Evolutionary conservation across 1,140 invertebrate genomes (phyloP), one percentile per base, ranked within the genome.

Genomic region (Heliconius eleuchia): DNA sequence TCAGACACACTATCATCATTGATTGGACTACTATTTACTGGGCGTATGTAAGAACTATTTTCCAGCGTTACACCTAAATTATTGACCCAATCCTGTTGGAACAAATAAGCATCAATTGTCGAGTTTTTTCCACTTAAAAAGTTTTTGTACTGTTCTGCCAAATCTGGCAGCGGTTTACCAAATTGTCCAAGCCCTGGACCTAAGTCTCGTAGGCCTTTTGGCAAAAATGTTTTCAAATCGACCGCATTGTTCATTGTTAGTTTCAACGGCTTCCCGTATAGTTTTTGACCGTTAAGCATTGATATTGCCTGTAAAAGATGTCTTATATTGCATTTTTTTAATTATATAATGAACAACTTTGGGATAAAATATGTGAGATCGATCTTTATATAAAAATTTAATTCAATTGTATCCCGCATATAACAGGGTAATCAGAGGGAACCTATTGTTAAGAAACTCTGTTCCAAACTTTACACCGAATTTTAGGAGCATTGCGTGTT

Each of bases 291-390:
- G 39, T 93, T 85, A 0, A 93, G 80, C 88, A 93, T 89, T 42
- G 92, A 90, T 39, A 93, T 79, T 4, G 92, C 91, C 92, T 93
- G 86, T 78, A 91, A 92, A 30, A 34, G 37, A 72, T 60, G 55
- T 23, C 19, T 60, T 60, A 16, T 60, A 27, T 23, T 37, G 34
- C 6, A 37, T 37, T 37, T 6, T 37, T 6, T 34, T 34, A 34
- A 34, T 34, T 34, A 34, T 34, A 34, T 37, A 37, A 37, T 37
- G 0, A 37, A 37, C 34, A 7, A 37, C 6, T 37, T 37, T 37
- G 34, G 34, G 6, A 6, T 37, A 37, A 37, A 37, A 37, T 6
- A 37, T 37, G 6, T 37, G 6, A 1, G 7, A 37, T 6, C 34
- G 4, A 6, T 37, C 34, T 37, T 7, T 37, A 37, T 6, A 37